phyloP scores from a whole-genome alignment of 2,113 vertebrate species.

The Hippocampus comes region DNA sequence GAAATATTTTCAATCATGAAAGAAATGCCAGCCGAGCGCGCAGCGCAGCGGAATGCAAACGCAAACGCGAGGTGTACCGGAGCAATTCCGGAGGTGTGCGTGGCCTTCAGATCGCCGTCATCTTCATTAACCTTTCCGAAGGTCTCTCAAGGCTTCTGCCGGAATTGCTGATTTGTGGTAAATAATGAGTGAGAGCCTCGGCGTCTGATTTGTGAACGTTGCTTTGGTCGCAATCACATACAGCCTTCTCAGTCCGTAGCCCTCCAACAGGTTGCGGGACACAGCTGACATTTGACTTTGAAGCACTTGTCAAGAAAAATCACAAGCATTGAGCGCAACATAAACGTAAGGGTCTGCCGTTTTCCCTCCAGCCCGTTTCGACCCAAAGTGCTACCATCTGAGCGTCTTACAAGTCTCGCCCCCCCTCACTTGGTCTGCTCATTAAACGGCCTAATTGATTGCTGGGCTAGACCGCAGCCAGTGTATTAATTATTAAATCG shows the following conservation, averaged over 20 bases:
- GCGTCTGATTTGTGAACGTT: conserved; percentile 33
- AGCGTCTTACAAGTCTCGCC: conserved; percentile 29
- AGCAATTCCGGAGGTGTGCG: conserved; percentile 37
- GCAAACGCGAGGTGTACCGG: neutral
- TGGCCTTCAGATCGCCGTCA: conserved; percentile 36
- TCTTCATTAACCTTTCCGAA: conserved; percentile 66
- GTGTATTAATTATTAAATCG: conserved; percentile 67
- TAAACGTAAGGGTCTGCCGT: neutral
- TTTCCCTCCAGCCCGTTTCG: neutral
- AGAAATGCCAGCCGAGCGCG: conserved; percentile 62
- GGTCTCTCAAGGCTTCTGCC: conserved; percentile 21
- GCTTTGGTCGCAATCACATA: conserved; percentile 30
- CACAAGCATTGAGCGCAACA: neutral
- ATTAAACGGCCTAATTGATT: conserved; percentile 69
- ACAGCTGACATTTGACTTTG: conserved; percentile 40
- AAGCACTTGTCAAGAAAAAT: conserved; percentile 14
- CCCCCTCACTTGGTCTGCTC: conserved; percentile 31
- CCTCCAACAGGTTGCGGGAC: conserved; percentile 38
- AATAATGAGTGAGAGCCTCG: conserved; percentile 54
- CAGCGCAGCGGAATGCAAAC: conserved; percentile 5
- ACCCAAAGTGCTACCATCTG: conserved; percentile 21
- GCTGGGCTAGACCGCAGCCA: conserved; percentile 39
- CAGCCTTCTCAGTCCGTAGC: neutral
- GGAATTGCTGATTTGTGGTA: conserved; percentile 26
- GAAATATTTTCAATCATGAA: conserved; percentile 67